phyloP scores from a whole-genome alignment of 2,888 invertebrate genomes.

The Lissocephala sabroskyi region DNA sequence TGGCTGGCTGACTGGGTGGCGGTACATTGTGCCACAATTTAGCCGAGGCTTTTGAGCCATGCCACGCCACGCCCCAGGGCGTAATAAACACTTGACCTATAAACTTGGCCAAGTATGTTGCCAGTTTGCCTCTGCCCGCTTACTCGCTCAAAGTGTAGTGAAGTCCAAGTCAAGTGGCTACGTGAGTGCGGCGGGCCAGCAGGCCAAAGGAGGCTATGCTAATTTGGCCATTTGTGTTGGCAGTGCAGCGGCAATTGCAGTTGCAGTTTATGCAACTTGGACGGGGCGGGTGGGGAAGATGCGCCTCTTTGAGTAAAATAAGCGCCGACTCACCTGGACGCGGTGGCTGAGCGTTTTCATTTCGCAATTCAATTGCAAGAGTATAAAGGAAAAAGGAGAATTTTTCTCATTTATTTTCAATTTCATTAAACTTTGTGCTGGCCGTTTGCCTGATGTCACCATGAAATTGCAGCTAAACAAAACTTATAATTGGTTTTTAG shows the following conservation, averaged over 20 bases:
- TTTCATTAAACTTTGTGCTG: constrained; percentile 55
- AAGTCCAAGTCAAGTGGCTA: constrained; percentile 56
- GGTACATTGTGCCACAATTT: constrained; percentile 60
- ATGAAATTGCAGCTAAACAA: constrained; percentile 36
- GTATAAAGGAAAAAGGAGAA: constrained; percentile 31
- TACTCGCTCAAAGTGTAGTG: constrained; percentile 43
- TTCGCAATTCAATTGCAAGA: constrained; percentile 27
- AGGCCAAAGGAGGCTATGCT: constrained; percentile 35
- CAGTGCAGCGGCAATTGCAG: constrained; percentile 12
- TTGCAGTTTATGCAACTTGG: constrained; percentile 29
- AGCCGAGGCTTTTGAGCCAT: constrained; percentile 32
- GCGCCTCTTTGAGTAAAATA: constrained; percentile 40
- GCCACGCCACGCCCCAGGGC: constrained; percentile 48
- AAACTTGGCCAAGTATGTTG: constrained; percentile 48
- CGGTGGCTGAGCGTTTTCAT: constrained; percentile 29
- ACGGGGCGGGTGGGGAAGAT: too few species aligned
- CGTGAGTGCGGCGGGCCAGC: constrained; percentile 49
- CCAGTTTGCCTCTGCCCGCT: constrained; percentile 33
- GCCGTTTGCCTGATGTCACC: constrained; percentile 53
- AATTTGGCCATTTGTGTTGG: constrained; percentile 57
- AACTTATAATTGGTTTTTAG: constrained; percentile 62
- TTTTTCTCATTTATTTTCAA: constrained; percentile 64
- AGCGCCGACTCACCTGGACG: too few species aligned
- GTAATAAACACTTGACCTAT: constrained; percentile 64
- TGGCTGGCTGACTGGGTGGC: too few species aligned